Evolutionary conservation across 2,113 vertebrate species (phyloP).

Genomic region (Archocentrus centrarchus): DNA sequence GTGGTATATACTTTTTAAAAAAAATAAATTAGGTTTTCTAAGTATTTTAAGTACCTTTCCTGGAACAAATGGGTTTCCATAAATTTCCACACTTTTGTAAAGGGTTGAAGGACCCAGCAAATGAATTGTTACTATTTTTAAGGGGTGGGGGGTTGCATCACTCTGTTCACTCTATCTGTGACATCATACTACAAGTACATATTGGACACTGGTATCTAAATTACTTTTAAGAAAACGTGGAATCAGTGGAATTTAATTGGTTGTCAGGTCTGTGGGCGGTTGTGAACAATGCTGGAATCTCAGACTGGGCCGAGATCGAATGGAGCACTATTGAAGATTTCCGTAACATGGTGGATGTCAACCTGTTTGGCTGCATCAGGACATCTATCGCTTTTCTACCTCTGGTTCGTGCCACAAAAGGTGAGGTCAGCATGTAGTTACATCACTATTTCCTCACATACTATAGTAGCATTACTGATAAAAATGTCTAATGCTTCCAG

Average conservation of each 20-base stretch:
- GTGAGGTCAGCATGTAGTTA: conserved; percentile 21
- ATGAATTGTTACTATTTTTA: too few relatives aligned
- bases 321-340: conserved; percentile 83
- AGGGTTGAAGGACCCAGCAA: too few relatives aligned
- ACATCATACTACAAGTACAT: neutral
- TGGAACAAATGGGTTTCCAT: neutral
- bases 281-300: conserved; percentile 76
- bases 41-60: too few relatives aligned
- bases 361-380: conserved; percentile 83
- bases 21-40: too few relatives aligned
- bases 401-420: conserved; percentile 82
- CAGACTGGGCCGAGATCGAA: conserved; percentile 82
- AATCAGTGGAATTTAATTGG: neutral
- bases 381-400: conserved; percentile 81
- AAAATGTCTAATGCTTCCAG: conserved; percentile 45
- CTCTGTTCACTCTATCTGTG: neutral
- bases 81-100: too few relatives aligned
- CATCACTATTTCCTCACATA: too few relatives aligned
- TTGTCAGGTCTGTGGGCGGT: conserved; percentile 73
- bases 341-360: conserved; percentile 76
- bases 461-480: too few relatives aligned
- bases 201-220: neutral
- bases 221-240: neutral
- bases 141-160: neutral
- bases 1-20: too few relatives aligned